Percentiles rank a stretch among this genome's conserved stretches.
These are phyloP conservation scores for Anticlea derivata DNA, from an alignment of 2,888 invertebrate species.

Conservation along the genomic window DNA sequence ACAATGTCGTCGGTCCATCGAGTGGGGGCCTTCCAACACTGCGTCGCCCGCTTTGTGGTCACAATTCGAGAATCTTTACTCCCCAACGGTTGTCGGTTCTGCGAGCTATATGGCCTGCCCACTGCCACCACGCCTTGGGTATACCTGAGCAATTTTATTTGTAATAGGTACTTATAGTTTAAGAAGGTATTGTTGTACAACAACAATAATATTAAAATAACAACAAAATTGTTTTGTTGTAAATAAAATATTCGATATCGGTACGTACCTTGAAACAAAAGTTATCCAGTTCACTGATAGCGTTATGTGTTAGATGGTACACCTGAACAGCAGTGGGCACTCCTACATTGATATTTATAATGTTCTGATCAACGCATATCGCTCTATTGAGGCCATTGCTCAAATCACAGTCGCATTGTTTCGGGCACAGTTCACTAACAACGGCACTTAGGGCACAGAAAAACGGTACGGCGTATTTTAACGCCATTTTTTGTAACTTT, in stretches of 20 bases:
- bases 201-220: too few relatives aligned
- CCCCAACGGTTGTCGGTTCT: too few relatives aligned
- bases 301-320: constrained; percentile 85
- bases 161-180: too few relatives aligned
- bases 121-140: too few relatives aligned
- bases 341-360: constrained; percentile 83
- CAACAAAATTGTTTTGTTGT: too few relatives aligned
- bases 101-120: too few relatives aligned
- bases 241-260: neutral
- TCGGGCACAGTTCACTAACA: constrained; percentile 69
- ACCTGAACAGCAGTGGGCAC: constrained; percentile 84
- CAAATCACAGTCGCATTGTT: constrained; percentile 82
- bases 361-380: constrained; percentile 81
- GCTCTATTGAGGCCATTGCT: constrained; percentile 77
- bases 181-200: too few relatives aligned
- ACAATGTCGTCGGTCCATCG: too few relatives aligned
- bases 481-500: constrained; percentile 56
- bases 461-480: constrained; percentile 45
- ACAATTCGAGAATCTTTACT: too few relatives aligned
- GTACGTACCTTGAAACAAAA: constrained; percentile 83
- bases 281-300: constrained; percentile 84
- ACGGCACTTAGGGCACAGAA: constrained; percentile 35
- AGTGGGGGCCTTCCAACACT: too few relatives aligned
- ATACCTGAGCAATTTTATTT: too few relatives aligned
- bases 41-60: too few relatives aligned